These are phyloP conservation scores for Drosophila borborema DNA, from an alignment of 2,888 invertebrate genomes.

Conservation along the genomic window DNA sequence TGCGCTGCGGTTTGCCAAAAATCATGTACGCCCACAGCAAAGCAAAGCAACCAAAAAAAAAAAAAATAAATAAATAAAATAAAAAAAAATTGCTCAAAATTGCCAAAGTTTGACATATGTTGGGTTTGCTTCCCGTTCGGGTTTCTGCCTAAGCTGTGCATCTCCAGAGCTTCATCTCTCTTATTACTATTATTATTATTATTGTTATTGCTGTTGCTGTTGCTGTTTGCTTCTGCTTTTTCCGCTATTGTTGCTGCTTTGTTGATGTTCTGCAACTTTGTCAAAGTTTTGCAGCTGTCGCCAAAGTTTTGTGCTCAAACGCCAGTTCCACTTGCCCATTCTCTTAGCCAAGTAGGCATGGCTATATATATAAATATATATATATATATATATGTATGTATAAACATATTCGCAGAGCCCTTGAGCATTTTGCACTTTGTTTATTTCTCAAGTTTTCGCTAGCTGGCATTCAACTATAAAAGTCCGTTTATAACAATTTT, in stretches of 20 bases:
- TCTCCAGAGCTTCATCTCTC: conserved; percentile 6
- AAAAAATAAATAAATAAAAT: too few relatives aligned
- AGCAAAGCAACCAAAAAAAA: not conserved
- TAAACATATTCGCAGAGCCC: conserved; percentile 18
- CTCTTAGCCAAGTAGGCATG: conserved; percentile 47
- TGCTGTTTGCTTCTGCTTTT: conserved; percentile 20
- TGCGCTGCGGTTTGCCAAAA: conserved; percentile 56
- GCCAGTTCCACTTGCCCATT: conserved; percentile 16
- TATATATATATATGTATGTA: too few relatives aligned
- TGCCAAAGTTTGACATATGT: conserved; percentile 76
- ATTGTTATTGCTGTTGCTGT: conserved; percentile 5
- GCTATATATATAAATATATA: conserved; percentile 18
- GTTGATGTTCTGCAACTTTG: conserved; percentile 60
- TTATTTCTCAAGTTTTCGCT: conserved; percentile 35
- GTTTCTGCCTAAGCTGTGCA: conserved; percentile 31
- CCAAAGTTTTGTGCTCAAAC: conserved; percentile 46
- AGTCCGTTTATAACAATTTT: conserved; percentile 58
- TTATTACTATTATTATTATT: conserved; percentile 13
- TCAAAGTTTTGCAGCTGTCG: conserved; percentile 61
- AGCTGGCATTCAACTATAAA: conserved; percentile 65
- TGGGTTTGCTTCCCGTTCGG: conserved; percentile 23
- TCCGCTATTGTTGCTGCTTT: conserved; percentile 21
- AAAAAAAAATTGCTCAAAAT: conserved; percentile 55
- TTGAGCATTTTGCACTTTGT: conserved; percentile 18
- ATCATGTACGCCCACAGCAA: conserved; percentile 45